Conservation (phyloP, 2,797 vertebrate genomes). For the Petrocephalus schoutedeni region DNA sequence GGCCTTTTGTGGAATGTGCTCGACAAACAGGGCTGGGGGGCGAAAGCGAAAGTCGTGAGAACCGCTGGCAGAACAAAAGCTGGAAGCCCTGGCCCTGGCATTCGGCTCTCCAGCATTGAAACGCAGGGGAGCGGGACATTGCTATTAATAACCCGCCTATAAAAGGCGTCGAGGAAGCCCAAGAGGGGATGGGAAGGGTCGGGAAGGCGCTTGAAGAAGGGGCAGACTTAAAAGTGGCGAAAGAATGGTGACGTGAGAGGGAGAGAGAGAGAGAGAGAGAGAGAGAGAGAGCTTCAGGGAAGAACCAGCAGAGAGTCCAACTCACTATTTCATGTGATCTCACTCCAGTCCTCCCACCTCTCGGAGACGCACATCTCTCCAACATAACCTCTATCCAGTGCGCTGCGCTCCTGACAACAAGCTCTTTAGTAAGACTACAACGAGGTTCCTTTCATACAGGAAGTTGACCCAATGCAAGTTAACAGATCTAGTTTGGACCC, state of each 20-base stretch:
- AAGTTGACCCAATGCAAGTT: not conserved
- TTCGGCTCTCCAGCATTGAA: not conserved
- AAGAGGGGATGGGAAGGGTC: not conserved
- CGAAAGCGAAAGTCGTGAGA: constrained; percentile 3
- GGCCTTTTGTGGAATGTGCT: constrained; percentile 32
- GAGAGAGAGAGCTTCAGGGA: not conserved
- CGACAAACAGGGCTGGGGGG: not conserved
- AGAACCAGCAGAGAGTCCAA: not conserved
- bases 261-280: not conserved
- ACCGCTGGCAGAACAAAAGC: constrained; percentile 17
- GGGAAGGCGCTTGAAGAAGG: not conserved
- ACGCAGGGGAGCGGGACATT: not conserved
- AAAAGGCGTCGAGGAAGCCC: not conserved
- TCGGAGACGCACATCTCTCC: not conserved
- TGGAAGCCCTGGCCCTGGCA: constrained; percentile 18
- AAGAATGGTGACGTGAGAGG: not conserved
- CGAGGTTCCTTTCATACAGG: not conserved
- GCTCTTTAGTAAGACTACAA: not conserved
- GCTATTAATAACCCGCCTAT: not conserved
- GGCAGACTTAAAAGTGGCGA: not conserved
- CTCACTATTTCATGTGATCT: constrained; percentile 18
- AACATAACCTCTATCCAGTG: not conserved
- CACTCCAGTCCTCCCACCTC: not conserved
- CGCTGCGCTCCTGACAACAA: not conserved
- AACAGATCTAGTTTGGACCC: too few species aligned